Conservation (phyloP, 2,113 vertebrate species). For the Pao palembangensis region DNA sequence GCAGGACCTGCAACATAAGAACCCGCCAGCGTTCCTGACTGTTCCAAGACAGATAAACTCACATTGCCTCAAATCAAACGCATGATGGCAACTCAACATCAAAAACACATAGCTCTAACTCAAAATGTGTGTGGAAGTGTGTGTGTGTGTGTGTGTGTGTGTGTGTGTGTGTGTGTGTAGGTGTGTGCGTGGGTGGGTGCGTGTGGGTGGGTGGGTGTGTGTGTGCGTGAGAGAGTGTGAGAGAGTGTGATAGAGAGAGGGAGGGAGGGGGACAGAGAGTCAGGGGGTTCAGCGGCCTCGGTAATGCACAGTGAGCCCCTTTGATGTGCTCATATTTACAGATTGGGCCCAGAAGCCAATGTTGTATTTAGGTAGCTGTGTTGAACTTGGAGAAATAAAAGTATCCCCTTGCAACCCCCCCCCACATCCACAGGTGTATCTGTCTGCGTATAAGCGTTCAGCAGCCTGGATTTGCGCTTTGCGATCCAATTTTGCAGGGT, state of each 20-base stretch:
- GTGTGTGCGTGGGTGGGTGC: constrained; percentile 11
- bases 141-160: constrained; percentile 20
- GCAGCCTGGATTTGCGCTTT: constrained; percentile 38
- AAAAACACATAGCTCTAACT: constrained; percentile 43
- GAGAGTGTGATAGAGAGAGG: background rate
- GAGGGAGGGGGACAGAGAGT: background rate
- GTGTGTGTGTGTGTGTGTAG: background rate
- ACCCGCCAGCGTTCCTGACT: constrained; percentile 32
- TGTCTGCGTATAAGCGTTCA: constrained; percentile 31
- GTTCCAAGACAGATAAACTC: constrained; percentile 39
- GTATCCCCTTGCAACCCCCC: constrained; percentile 2
- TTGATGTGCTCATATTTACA: constrained; percentile 54
- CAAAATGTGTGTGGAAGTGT: constrained; percentile 19
- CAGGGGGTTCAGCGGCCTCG: constrained; percentile 24
- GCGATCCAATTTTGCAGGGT: constrained; percentile 30
- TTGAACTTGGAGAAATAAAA: constrained; percentile 36
- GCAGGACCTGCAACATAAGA: constrained; percentile 12
- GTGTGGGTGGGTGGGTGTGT: background rate
- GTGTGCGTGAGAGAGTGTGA: constrained; percentile 6
- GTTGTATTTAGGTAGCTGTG: constrained; percentile 56
- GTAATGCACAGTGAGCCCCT: constrained; percentile 36
- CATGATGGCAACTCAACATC: constrained; percentile 42
- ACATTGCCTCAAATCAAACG: constrained; percentile 25
- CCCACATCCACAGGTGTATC: constrained; percentile 9
- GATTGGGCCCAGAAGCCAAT: constrained; percentile 49